These are phyloP conservation scores for Drosophila takahashii DNA, from an alignment of 1,140 invertebrate genomes.

Conservation along the genomic window DNA sequence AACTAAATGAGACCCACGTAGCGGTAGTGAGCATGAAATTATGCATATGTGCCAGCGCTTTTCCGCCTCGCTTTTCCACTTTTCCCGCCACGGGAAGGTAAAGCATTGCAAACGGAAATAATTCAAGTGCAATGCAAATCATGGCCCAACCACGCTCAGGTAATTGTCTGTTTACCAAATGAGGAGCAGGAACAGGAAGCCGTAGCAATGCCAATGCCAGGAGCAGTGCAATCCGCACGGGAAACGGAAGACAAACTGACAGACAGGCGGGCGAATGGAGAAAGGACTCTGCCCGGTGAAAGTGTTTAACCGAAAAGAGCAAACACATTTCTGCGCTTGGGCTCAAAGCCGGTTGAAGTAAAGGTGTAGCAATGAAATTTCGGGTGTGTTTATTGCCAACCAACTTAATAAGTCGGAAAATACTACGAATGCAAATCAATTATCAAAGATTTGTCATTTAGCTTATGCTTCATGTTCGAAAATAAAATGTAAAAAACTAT, in stretches of 20 bases:
- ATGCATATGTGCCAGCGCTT: constrained; percentile 60
- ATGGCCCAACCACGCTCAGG: constrained; percentile 66
- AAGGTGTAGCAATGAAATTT: constrained; percentile 14
- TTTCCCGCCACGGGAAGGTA: constrained; percentile 9
- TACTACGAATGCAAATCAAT: neutral
- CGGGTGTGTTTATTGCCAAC: constrained; percentile 14
- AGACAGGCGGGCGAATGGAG: neutral
- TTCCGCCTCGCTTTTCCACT: constrained; percentile 11
- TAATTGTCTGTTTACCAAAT: constrained; percentile 74
- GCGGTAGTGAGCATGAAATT: constrained; percentile 60
- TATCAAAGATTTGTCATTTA: neutral
- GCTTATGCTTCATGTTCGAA: no score
- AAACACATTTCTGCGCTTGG: constrained; percentile 53
- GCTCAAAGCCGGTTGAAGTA: constrained; percentile 17
- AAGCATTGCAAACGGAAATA: constrained; percentile 69
- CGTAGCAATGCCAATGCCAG: constrained; percentile 39
- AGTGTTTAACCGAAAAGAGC: constrained; percentile 58
- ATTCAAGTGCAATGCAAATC: constrained; percentile 81
- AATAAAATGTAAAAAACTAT: no score
- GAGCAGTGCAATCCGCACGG: constrained; percentile 16
- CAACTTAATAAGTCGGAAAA: constrained; percentile 30
- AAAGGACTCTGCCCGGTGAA: constrained; percentile 10
- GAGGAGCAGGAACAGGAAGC: constrained; percentile 41
- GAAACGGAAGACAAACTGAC: constrained; percentile 2
- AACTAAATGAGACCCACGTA: constrained; percentile 73